Evolutionary conservation across 2,888 invertebrate genomes (phyloP), one percentile per base, ranked within the genome.

Genomic region (Trichogramma evanescens): DNA sequence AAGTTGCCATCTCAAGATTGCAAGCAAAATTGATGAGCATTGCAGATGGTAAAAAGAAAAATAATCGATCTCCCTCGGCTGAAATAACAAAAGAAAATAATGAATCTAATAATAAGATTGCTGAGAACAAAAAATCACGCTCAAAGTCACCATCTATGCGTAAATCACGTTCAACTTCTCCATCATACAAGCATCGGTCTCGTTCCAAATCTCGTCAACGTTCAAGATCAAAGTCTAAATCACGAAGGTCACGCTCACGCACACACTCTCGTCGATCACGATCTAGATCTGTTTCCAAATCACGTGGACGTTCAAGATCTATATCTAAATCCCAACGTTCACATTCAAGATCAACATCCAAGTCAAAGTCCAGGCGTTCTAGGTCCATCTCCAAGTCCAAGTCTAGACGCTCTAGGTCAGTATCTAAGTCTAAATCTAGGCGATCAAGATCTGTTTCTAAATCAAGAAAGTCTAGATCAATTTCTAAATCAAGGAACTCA

Each of bases 21-120:
- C 86, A 86, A 72, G 85, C 84, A 4, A 85, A 85, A 70, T 74
- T 85, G 64, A 80, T 85, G 79, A 84, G 83, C 61, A 80, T 85
- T 70, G 84, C 85, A 1, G 84, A 84, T 58, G 81, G 80, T 26
- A 81, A 78, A 45, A 78, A 77, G 64, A 77, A 77, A 48, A 73
- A 71, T 10, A 75, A 74, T 61, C 73, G 74, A 46, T 75, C 77
- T 4, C 74, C 76, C 5, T 73, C 76, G 1, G 67, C 71, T 0
- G 77, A 76, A 43, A 62, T 66, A 4, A 63, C 70, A 13, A 64
- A 64, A 0, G 69, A 66, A 42, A 73, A 72, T 46, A 70, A 70
- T 8, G 73, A 74, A 50, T 58, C 58, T 6, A 59, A 72, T 48
- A 70, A 70, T 8, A 74, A 74, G 49, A 59, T 58, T 6, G 60